Conservation (phyloP, 2,113 vertebrate species). For the Callipepla californica region DNA sequence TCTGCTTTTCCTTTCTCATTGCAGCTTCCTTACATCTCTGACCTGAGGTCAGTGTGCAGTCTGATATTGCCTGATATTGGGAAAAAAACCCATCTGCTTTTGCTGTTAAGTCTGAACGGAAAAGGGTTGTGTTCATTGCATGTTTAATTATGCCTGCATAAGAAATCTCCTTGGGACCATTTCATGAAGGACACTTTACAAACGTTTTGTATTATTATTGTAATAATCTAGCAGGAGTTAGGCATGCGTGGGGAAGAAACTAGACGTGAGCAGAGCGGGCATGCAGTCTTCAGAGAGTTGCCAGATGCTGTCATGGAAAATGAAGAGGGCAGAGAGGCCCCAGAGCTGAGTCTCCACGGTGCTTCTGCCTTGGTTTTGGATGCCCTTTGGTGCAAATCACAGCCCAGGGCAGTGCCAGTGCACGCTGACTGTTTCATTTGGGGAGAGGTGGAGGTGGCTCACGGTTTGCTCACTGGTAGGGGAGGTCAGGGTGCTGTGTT, state of each 20-base stretch:
- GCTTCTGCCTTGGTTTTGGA: not conserved
- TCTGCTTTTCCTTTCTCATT: not conserved
- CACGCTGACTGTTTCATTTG: not conserved
- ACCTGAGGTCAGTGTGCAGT: not conserved
- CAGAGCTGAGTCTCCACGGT: not conserved
- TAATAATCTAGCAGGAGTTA: not conserved
- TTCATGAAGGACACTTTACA: conserved; percentile 32
- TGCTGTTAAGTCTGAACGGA: not conserved
- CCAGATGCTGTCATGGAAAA: not conserved
- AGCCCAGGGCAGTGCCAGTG: not conserved
- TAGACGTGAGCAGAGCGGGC: not conserved
- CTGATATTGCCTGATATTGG: accelerated
- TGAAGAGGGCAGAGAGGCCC: not conserved
- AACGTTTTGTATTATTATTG: conserved; percentile 15
- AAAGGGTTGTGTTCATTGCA: not conserved
- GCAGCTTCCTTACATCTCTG: not conserved
- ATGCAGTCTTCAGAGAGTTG: not conserved
- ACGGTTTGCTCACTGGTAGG: accelerated
- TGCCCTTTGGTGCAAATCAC: not conserved
- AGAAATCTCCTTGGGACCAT: conserved; percentile 6
- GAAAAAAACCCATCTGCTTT: not conserved
- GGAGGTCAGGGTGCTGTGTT: not conserved
- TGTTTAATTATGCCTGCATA: conserved; percentile 30
- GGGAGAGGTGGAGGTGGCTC: not conserved
- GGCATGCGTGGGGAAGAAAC: not conserved